Percentiles rank a stretch among this genome's conserved stretches.
phyloP scores from a whole-genome alignment of 2,797 vertebrate species.

The Ispidina picta region DNA sequence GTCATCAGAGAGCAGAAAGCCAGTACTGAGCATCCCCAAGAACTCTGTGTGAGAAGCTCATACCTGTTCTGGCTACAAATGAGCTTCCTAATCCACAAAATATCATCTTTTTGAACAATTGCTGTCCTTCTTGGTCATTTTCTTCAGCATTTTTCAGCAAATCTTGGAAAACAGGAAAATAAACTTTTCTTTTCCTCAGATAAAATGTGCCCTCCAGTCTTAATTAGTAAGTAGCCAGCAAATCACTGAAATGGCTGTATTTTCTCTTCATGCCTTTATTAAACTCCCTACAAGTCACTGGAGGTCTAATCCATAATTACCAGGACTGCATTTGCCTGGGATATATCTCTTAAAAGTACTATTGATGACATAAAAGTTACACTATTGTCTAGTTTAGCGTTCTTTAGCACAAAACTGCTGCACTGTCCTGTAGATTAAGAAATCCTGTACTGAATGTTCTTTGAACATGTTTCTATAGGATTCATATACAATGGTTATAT shows the following conservation, averaged over 20 bases:
- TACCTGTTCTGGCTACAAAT: not conserved
- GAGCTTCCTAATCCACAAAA: not conserved
- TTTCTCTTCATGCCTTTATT: not conserved
- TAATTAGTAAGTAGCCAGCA: not conserved
- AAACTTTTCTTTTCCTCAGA: not conserved
- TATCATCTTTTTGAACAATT: not conserved
- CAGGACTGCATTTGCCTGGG: not conserved
- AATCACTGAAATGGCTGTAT: not conserved
- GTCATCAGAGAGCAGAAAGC: not conserved
- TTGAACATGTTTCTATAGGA: not conserved
- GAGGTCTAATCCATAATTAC: not conserved
- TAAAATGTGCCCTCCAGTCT: not conserved
- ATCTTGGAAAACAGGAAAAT: not conserved
- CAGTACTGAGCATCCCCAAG: not conserved
- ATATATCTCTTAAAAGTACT: not conserved
- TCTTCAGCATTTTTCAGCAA: not conserved
- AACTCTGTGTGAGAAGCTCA: not conserved
- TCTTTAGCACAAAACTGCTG: not conserved
- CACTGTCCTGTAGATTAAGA: not conserved
- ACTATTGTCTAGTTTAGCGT: not conserved
- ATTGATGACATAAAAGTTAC: not conserved
- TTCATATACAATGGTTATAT: not conserved
- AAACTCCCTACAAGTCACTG: not conserved
- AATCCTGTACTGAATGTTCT: not conserved
- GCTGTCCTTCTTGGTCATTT: not conserved